Base-by-base conservation (phyloP, 1,140 invertebrate genomes). In the Anagrus nilaparvatae region DNA sequence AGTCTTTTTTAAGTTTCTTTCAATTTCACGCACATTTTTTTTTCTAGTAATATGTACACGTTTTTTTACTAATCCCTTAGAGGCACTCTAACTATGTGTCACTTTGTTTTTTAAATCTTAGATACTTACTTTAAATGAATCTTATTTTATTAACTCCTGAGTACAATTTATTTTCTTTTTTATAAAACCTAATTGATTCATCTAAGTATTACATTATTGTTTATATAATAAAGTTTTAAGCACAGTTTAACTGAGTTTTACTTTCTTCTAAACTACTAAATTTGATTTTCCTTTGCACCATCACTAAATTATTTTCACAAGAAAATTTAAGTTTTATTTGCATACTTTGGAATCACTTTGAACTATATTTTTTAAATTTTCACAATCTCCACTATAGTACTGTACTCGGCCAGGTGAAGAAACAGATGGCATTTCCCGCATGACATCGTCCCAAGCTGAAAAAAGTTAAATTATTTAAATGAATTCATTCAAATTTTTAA, bases 311-410 rank as follows among this genome's bases (percentile, higher is more conserved):
- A 43, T 1, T 43, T 40, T 35, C 37, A 16, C 24, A 40, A 19
- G 36, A 27, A 33, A 30, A 32, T 23, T 43, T 40, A 20, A 28
- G 17, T 51, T 43, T 45, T 34, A 13, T 19, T 29, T 27, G 38
- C 19, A 13, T 46, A 12, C 23, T 46, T 17, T 30, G 10, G n/a
- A 52, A 50, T 54, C 55, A 47, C 40, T 42, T 44, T 50, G 40
- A 48, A 48, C 32, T 41, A 42, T 40, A 37, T 46, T 53, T 28
- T 40, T 45, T 20, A 43, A 32, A 44, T 52, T 46, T 38, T 58
- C 54, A 66, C 64, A 68, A 55, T 66, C 61, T 49, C 59, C 65
- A 54, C 54, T 65, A 40, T 69, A 67, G 45, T 63, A 69, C 46
- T 63, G 60, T 34, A 65, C 54, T 40, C 60, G 55, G 27, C 63